Evolutionary conservation across 2,113 vertebrate genomes (phyloP).

Genomic region (Passer montanus): DNA sequence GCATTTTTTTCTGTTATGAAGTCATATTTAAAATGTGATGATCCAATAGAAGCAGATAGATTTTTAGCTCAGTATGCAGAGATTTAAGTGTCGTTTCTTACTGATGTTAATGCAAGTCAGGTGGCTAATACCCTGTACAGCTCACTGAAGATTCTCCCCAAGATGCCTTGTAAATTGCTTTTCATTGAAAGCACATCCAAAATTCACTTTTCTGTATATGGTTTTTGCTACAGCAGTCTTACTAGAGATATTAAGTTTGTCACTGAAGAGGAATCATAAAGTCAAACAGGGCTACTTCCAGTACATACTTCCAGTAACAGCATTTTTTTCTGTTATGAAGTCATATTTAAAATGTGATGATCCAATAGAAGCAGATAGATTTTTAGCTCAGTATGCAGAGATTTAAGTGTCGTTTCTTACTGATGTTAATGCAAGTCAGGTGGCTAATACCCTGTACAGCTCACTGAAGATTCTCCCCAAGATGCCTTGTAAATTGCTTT

Average conservation of each 20-base stretch:
- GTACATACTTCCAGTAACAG: not conserved
- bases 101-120: conserved; percentile 20
- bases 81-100: not conserved
- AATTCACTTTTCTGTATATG: conserved; percentile 28
- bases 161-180: conserved; percentile 44
- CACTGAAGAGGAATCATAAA: conserved; percentile 20
- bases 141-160: conserved; percentile 20
- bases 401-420: not conserved
- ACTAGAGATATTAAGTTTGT: conserved; percentile 2
- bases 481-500: conserved; percentile 45
- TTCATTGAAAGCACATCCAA: conserved; percentile 40
- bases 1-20: not conserved
- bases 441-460: conserved; percentile 21
- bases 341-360: not conserved
- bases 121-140: conserved; percentile 24
- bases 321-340: not conserved
- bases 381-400: not conserved
- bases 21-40: not conserved
- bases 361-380: not conserved
- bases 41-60: not conserved
- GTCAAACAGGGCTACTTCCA: not conserved
- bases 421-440: conserved; percentile 20
- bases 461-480: conserved; percentile 25
- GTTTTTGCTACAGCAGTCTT: not conserved
- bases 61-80: not conserved